Evolutionary conservation across 2,888 invertebrate species (phyloP), one percentile per base, ranked within the genome.

Genomic region (Corythucha ciliata): DNA sequence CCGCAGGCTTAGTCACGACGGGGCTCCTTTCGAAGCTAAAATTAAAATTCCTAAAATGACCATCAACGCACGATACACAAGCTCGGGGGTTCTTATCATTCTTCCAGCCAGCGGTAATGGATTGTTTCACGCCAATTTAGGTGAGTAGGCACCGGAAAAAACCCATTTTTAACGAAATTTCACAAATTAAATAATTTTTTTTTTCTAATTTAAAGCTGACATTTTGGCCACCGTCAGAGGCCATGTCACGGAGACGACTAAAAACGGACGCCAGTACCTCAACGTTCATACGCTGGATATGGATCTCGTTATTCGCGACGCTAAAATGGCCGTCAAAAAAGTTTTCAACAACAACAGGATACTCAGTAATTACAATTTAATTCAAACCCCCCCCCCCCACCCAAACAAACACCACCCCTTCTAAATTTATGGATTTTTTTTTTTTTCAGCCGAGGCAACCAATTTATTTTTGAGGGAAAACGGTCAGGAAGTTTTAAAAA

Each of bases 41-140:
- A 71, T 82, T 45, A 67, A 71, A 52, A 77, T 82, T 67, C 81
- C 81, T n/a, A 72, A 73, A 57, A 68, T 82, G 62, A 72, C 73
- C 61, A 77, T 82, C 59, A 74, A 77, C 61, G 75, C 81, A 4
- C 73, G 75, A 61, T 82, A 82, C 64, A 74, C 75, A 12, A 81
- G 81, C 62, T 77, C 78, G 48, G 82, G 82, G 0, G 75, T 81
- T 3, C 66, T 82, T 36, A 72, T 82, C 54, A 81, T 82, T 55
- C 71, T 82, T 39, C 82, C 81, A 7, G 81, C 81, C 1, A 79
- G 78, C 57, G 81, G 81, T 50, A 79, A 78, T 56, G 81, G 81
- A 24, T 79, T 79, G 7, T 81, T 81, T 63, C 74, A 77, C 63
- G 80, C 79, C 34, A 68, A 72, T 44, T 76, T 82, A 61, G 75